These are phyloP conservation scores for Trachymyrmex cornetzi DNA, from an alignment of 1,140 invertebrate species.

Conservation along the genomic window DNA sequence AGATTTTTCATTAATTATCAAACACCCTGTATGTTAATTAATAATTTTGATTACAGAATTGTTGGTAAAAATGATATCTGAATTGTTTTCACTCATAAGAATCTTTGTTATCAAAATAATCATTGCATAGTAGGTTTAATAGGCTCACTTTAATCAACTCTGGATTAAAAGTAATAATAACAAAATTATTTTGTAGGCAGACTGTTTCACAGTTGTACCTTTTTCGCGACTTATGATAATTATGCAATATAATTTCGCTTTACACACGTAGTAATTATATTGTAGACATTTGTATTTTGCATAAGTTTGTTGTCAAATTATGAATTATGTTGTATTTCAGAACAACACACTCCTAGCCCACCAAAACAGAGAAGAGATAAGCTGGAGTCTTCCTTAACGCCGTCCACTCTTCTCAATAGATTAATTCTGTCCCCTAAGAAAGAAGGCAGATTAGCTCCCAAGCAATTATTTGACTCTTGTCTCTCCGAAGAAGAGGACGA, in stretches of 20 bases:
- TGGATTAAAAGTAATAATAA: not conserved
- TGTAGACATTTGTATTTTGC: not conserved
- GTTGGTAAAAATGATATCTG: too few relatives aligned
- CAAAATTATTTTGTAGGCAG: not conserved
- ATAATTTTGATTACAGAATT: too few relatives aligned
- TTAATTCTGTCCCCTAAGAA: constrained; percentile 72
- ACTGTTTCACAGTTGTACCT: not conserved
- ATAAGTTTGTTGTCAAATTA: not conserved
- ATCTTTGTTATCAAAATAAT: too few relatives aligned
- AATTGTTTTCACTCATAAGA: too few relatives aligned
- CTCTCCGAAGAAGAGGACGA: constrained; percentile 64
- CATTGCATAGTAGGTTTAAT: too few relatives aligned
- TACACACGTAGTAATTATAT: not conserved
- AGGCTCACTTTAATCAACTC: too few relatives aligned
- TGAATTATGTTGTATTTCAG: constrained; percentile 42
- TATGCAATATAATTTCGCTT: not conserved
- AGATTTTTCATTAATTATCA: too few relatives aligned
- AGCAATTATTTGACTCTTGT: constrained; percentile 75
- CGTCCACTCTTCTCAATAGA: constrained; percentile 74
- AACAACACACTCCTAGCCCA: constrained; percentile 57
- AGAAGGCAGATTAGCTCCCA: constrained; percentile 73
- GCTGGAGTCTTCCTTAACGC: constrained; percentile 73
- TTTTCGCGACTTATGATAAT: not conserved
- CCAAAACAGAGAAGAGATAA: constrained; percentile 77
- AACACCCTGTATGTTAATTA: too few relatives aligned